Evolutionary conservation across 2,113 vertebrate genomes (phyloP).

Genomic region (Pelecanus crispus): DNA sequence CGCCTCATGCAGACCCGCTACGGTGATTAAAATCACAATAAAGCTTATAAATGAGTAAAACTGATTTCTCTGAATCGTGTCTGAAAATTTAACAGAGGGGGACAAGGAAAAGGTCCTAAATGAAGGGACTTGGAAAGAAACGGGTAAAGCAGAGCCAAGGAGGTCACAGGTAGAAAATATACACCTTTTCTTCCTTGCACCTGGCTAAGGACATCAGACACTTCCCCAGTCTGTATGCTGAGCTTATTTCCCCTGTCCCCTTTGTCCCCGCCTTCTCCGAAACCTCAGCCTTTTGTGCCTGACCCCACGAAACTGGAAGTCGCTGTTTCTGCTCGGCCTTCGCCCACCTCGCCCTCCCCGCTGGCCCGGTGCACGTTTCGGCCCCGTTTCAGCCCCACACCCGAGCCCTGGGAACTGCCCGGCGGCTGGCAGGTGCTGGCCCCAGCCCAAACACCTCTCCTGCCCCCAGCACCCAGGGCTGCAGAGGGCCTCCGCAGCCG

Average conservation of each 20-base stretch:
- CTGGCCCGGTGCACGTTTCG: rapidly evolving
- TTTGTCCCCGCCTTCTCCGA: background rate
- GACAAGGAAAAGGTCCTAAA: background rate
- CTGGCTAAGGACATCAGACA: background rate
- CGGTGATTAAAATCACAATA: background rate
- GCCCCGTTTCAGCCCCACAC: background rate
- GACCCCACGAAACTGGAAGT: background rate
- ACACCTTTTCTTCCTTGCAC: background rate
- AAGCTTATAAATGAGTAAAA: background rate
- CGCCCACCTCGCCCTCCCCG: rapidly evolving
- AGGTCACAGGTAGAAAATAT: background rate
- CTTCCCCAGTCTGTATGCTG: background rate
- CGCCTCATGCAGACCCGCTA: background rate
- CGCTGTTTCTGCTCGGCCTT: background rate
- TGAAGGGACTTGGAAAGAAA: background rate
- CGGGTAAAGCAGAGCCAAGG: background rate
- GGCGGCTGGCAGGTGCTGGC: background rate
- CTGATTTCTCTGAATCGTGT: background rate
- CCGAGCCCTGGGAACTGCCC: background rate
- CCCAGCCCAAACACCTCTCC: background rate
- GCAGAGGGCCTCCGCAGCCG: too few relatives aligned
- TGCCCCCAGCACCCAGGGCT: background rate
- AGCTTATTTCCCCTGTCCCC: background rate
- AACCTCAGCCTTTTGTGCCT: background rate
- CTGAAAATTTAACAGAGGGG: background rate